Conservation (phyloP, 2,113 vertebrate genomes). For the Sterrhoptilus dennistouni region DNA sequence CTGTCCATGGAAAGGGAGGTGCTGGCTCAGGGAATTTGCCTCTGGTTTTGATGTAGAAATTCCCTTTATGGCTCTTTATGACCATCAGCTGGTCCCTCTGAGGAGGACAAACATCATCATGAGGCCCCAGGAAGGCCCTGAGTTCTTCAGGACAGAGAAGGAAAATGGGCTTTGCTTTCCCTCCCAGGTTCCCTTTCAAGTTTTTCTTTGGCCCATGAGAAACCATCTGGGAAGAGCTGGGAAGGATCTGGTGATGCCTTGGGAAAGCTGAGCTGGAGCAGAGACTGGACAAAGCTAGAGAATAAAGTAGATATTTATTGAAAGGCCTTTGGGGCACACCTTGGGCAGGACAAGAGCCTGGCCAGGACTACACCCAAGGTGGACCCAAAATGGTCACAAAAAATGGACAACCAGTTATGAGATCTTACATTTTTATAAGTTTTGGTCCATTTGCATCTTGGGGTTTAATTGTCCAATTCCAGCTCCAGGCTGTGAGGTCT, state of each 20-base stretch:
- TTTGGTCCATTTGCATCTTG: not conserved
- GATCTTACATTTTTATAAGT: not conserved
- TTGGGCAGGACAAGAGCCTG: not conserved
- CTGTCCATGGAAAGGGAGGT: not conserved
- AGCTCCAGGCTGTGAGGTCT: not conserved
- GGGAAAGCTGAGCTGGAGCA: not conserved
- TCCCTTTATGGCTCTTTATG: not conserved
- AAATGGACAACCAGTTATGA: not conserved
- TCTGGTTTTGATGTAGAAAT: not conserved
- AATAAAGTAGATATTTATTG: not conserved
- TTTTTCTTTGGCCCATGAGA: not conserved
- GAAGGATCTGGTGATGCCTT: not conserved
- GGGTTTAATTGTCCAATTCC: not conserved
- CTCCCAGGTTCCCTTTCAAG: not conserved
- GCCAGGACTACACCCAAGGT: not conserved
- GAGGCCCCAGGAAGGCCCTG: fast-evolving
- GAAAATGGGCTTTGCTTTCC: not conserved
- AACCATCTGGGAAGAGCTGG: not conserved
- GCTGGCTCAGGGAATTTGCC: not conserved
- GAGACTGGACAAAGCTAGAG: not conserved
- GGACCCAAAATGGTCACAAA: not conserved
- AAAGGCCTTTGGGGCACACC: not conserved
- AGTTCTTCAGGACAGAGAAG: not conserved
- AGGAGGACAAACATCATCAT: not conserved
- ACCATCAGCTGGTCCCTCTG: not conserved